These are phyloP conservation scores for Drosophila kikkawai DNA, from an alignment of 1,140 invertebrate species.

Conservation along the genomic window DNA sequence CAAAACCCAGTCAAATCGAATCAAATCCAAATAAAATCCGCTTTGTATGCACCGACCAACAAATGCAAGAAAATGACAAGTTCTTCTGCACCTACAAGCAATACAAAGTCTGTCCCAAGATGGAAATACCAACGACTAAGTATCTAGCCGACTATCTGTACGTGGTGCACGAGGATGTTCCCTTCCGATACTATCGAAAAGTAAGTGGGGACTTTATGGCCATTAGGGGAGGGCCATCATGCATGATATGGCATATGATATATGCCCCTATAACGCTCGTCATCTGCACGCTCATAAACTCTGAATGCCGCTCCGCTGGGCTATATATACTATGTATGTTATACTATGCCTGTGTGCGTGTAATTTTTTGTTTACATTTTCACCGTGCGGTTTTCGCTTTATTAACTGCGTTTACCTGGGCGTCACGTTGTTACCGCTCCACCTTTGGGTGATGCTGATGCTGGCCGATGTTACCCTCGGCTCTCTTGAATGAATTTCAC, in stretches of 20 bases:
- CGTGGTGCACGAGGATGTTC: conserved; percentile 84
- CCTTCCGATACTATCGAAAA: conserved; percentile 84
- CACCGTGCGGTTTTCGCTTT: conserved; percentile 78
- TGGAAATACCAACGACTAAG: conserved; percentile 84
- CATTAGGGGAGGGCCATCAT: conserved; percentile 14
- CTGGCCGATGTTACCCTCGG: conserved; percentile 28
- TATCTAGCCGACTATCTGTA: conserved; percentile 85
- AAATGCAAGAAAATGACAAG: conserved; percentile 85
- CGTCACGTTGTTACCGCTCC: conserved; percentile 55
- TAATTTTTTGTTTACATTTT: conserved; percentile 79
- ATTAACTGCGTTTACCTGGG: conserved; percentile 73
- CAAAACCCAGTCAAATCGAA: background rate
- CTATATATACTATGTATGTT: conserved; percentile 1
- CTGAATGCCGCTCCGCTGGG: conserved; percentile 40
- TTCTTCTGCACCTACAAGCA: conserved; percentile 77
- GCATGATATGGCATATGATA: conserved; percentile 57
- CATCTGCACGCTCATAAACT: conserved; percentile 54
- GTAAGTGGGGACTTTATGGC: conserved; percentile 62
- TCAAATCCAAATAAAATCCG: conserved; percentile 6
- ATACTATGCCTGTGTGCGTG: background rate
- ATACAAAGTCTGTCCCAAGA: conserved; percentile 84
- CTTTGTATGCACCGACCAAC: conserved; percentile 57
- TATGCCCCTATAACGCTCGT: conserved; percentile 29
- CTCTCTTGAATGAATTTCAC: conserved; percentile 75
- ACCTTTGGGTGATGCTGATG: conserved; percentile 27